These are phyloP conservation scores for Andrena trimmerana DNA, from an alignment of 2,888 invertebrate species.

Conservation along the genomic window DNA sequence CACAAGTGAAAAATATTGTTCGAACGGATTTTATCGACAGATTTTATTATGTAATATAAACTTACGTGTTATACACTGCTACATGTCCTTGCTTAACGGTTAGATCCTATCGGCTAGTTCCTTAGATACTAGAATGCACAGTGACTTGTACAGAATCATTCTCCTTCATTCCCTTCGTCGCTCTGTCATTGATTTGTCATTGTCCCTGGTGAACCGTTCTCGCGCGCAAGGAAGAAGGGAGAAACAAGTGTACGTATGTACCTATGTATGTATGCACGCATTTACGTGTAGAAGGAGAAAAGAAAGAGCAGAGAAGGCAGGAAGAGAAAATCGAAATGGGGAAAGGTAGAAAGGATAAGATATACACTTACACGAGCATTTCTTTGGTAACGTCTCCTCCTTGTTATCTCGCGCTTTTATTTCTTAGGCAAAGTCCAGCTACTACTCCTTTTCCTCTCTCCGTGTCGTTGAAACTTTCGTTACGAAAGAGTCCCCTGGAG, in stretches of 20 bases:
- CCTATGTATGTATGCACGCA: too few relatives aligned
- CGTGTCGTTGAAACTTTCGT: constrained; percentile 64
- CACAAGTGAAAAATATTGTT: constrained; percentile 73
- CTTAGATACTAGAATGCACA: constrained; percentile 83
- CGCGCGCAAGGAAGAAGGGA: constrained; percentile 50
- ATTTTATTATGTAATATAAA: constrained; percentile 85
- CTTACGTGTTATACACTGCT: constrained; percentile 84
- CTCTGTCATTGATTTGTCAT: constrained; percentile 72
- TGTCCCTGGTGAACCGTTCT: constrained; percentile 49
- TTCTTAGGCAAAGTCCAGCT: constrained; percentile 63
- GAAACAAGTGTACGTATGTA: constrained; percentile 27
- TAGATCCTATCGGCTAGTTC: constrained; percentile 78
- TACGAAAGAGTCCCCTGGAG: constrained; percentile 64
- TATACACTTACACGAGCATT: constrained; percentile 61
- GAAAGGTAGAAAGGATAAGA: constrained; percentile 36
- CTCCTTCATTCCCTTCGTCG: constrained; percentile 56
- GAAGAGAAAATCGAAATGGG: neutral
- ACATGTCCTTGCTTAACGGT: constrained; percentile 78
- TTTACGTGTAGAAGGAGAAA: neutral
- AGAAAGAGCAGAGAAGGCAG: constrained; percentile 8
- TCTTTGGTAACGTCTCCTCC: constrained; percentile 62
- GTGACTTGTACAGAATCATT: constrained; percentile 82
- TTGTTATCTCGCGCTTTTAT: constrained; percentile 64
- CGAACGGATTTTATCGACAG: constrained; percentile 79
- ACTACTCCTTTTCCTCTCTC: constrained; percentile 55